Evolutionary conservation across 2,888 invertebrate genomes (phyloP), one percentile per base, ranked within the genome.

Genomic region (Phalera bucephala): DNA sequence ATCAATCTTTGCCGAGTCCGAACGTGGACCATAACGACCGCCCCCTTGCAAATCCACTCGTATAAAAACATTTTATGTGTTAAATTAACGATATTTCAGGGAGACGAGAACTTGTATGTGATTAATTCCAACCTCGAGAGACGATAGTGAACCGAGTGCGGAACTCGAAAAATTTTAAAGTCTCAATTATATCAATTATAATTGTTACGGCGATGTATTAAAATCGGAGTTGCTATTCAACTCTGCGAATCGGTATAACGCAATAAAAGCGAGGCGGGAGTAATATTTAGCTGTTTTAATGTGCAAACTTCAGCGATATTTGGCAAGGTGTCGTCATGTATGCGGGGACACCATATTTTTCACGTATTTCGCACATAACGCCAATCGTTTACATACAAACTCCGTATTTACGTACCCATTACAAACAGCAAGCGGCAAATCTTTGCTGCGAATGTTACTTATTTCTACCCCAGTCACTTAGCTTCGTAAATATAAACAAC

Each of bases 11-110:
- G n/a, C n/a, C n/a, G n/a, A n/a, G n/a, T n/a, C n/a, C n/a, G 77
- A 80, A 79, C 85, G 80, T 79, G 77, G 67, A 65, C 77, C 83
- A 77, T 85, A 85, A 85, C 72, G 64, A 68, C 68, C 78, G 66
- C 84, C 81, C 80, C 76, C 76, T 77, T 75, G 83, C 84, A 84
- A 87, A 86, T 86, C 82, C 82, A 82, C 80, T 78, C 78, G 85
- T 83, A 86, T 86, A 86, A 86, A 86, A 87, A 86, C 85, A 79
- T 81, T 85, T 84, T 84, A 85, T 84, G 84, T 85, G 86, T 86
- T 86, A 85, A 87, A 84, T 86, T 84, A 86, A 85, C 85, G 85
- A 83, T 86, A 85, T 85, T 83, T 85, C 80, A n/a, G n/a, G n/a
- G n/a, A n/a, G n/a, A n/a, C n/a, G n/a, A n/a, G n/a, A n/a, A n/a